phyloP scores from a whole-genome alignment of 2,888 invertebrate genomes.

The Acanthopleura granulata region DNA sequence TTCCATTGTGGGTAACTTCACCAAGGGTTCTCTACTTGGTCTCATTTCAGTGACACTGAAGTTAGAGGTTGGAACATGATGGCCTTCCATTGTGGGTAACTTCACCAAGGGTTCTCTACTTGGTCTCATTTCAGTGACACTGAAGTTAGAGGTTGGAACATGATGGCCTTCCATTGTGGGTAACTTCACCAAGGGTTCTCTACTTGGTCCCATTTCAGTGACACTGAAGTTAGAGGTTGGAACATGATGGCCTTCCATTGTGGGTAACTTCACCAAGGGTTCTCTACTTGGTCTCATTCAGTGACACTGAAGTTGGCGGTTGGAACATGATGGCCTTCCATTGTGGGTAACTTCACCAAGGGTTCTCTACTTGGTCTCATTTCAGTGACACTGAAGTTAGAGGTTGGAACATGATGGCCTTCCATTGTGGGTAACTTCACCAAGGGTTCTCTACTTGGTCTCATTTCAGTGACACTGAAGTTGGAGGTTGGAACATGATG shows the following conservation, averaged over 20 bases:
- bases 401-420: constrained; percentile 33
- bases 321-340: constrained; percentile 27
- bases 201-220: constrained; percentile 29
- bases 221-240: constrained; percentile 42
- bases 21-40: too few species aligned
- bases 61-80: constrained; percentile 38
- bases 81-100: not conserved
- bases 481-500: constrained; percentile 38
- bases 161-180: constrained; percentile 20
- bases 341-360: too few species aligned
- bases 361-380: too few species aligned
- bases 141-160: constrained; percentile 41
- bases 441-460: too few species aligned
- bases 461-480: constrained; percentile 39
- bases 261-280: too few species aligned
- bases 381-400: constrained; percentile 44
- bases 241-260: constrained; percentile 25
- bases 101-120: too few species aligned
- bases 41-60: constrained; percentile 39
- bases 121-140: constrained; percentile 30
- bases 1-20: not conserved
- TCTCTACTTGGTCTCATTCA: constrained; percentile 26
- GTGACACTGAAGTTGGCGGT: constrained; percentile 41
- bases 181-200: too few species aligned
- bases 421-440: not conserved